Percentiles rank a stretch among this genome's conserved stretches.
These are phyloP conservation scores for Drosophila kohkoa DNA, from an alignment of 1,140 invertebrate genomes.

Conservation along the genomic window DNA sequence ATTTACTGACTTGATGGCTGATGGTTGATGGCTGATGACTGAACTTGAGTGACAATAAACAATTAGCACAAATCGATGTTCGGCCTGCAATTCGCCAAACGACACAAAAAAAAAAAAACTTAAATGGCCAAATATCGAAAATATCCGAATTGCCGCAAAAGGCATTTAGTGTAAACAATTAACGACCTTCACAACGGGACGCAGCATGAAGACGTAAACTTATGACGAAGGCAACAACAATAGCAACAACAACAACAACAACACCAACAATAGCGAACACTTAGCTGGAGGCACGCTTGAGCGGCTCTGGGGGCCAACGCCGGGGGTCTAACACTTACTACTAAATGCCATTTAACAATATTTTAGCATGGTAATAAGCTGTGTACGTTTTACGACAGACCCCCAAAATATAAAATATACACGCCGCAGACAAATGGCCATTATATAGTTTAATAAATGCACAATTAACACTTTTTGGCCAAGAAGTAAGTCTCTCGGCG, in stretches of 20 bases:
- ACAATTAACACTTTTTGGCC: constrained; percentile 66
- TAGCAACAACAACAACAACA: not conserved
- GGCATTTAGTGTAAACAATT: constrained; percentile 39
- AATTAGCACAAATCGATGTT: constrained; percentile 69
- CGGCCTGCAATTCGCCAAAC: constrained; percentile 44
- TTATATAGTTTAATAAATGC: constrained; percentile 66
- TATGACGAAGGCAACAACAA: constrained; percentile 43
- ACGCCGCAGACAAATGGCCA: constrained; percentile 52
- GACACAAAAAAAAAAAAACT: too few relatives aligned
- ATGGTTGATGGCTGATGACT: not conserved
- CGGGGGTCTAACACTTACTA: constrained; percentile 2
- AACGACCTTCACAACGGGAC: constrained; percentile 61
- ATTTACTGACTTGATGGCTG: constrained; percentile 42
- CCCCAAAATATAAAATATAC: constrained; percentile 15
- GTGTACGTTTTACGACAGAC: constrained; percentile 55
- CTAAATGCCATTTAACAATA: constrained; percentile 42
- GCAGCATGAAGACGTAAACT: constrained; percentile 59
- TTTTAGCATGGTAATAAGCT: constrained; percentile 68
- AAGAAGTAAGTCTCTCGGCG: constrained; percentile 16
- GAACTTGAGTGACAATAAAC: constrained; percentile 66
- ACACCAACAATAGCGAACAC: not conserved
- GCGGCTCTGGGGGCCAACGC: constrained; percentile 54
- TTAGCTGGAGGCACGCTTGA: constrained; percentile 49
- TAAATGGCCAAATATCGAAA: too few relatives aligned
- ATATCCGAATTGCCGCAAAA: constrained; percentile 19